A percentile compares a stretch with the other conserved stretches of the same genome.
Conservation (phyloP, 2,797 vertebrate genomes). For the Dromococcyx pavoninus region DNA sequence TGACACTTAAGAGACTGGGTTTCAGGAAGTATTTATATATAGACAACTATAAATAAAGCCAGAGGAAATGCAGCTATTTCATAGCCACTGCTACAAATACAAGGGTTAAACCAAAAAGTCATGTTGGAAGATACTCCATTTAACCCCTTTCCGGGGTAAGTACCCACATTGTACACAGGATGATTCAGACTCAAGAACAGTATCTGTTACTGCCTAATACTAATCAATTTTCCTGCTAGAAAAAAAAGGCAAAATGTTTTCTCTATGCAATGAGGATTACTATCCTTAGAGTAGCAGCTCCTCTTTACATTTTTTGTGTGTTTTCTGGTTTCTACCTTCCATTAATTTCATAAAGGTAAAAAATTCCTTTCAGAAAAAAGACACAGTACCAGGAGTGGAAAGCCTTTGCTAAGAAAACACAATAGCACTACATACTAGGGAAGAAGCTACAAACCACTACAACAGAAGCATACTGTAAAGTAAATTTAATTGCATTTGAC, state of each 20-base stretch:
- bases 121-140: not conserved
- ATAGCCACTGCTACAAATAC: not conserved
- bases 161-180: not conserved
- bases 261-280: not conserved
- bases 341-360: not conserved
- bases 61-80: constrained; percentile 10
- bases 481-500: not conserved
- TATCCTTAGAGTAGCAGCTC: not conserved
- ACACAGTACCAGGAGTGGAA: not conserved
- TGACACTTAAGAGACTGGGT: constrained; percentile 40
- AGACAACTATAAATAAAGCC: constrained; percentile 46
- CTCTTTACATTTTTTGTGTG: not conserved
- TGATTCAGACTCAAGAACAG: not conserved
- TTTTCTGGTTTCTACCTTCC: not conserved
- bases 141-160: not conserved
- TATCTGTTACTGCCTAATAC: not conserved
- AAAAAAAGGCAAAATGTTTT: not conserved
- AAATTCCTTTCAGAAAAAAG: not conserved
- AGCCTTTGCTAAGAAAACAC: not conserved
- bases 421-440: not conserved
- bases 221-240: not conserved
- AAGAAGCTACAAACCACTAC: not conserved
- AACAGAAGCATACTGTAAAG: not conserved
- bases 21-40: constrained; percentile 53
- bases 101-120: not conserved